These are phyloP conservation scores for Anolis apletophallus DNA, from an alignment of 2,797 vertebrate species.

Conservation along the genomic window DNA sequence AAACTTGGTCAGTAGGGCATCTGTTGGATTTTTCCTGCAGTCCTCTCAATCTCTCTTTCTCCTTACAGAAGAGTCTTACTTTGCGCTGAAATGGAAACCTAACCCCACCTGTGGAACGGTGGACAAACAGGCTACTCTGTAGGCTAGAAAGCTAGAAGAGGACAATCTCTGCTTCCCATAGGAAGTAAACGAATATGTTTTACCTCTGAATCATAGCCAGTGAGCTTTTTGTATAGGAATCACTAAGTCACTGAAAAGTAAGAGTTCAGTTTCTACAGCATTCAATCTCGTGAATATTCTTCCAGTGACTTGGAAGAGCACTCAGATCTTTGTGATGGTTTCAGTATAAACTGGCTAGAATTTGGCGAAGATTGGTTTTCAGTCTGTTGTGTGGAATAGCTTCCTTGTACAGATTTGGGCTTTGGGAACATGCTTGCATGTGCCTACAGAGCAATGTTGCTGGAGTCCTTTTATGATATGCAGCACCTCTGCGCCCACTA, in stretches of 20 bases:
- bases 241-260: constrained; percentile 17
- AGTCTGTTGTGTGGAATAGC: not conserved
- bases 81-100: constrained; percentile 56
- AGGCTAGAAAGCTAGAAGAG: constrained; percentile 55
- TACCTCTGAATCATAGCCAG: constrained; percentile 18
- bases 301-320: constrained; percentile 14
- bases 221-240: constrained; percentile 8
- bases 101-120: constrained; percentile 60
- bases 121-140: constrained; percentile 64
- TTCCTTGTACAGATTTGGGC: not conserved
- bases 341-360: not conserved
- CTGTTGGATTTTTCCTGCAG: constrained; percentile 38
- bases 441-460: not conserved
- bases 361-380: not conserved
- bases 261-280: not conserved
- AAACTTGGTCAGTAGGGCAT: constrained; percentile 40
- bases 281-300: constrained; percentile 1
- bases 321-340: not conserved
- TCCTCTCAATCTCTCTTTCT: constrained; percentile 39
- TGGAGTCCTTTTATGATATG: not conserved
- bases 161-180: not conserved
- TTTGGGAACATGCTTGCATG: not conserved
- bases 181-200: constrained; percentile 30
- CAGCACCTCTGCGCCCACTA: not conserved
- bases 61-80: constrained; percentile 46